A percentile compares a stretch with the other conserved stretches of the same genome.
phyloP scores from a whole-genome alignment of 2,797 vertebrate species.

The Morelia viridis region DNA sequence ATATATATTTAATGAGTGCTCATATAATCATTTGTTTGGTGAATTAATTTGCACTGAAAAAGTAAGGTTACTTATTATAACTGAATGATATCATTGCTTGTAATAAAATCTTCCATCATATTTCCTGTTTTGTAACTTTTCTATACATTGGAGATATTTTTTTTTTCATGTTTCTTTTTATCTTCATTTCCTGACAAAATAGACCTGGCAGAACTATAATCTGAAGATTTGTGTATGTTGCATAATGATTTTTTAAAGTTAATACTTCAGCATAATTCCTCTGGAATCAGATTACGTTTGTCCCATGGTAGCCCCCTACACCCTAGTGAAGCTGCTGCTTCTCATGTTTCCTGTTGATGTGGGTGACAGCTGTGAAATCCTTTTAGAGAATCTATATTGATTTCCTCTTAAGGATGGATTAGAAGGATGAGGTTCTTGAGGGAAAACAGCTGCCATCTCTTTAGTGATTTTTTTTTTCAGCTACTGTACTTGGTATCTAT shows the following conservation, averaged over 20 bases:
- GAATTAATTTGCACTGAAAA: slow-evolving; percentile 15
- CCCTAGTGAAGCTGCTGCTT: slow-evolving; percentile 32
- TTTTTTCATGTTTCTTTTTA: slow-evolving; percentile 27
- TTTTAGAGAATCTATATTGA: slow-evolving; percentile 58
- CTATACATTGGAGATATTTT: not conserved
- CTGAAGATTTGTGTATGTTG: not conserved
- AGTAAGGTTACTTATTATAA: slow-evolving; percentile 22
- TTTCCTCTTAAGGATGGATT: slow-evolving; percentile 57
- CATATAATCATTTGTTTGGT: slow-evolving; percentile 6
- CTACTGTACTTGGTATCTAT: slow-evolving; percentile 10
- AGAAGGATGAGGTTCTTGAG: slow-evolving; percentile 53
- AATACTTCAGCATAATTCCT: slow-evolving; percentile 33
- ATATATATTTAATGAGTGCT: slow-evolving; percentile 9
- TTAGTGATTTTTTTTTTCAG: not conserved
- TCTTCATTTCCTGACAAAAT: slow-evolving; percentile 1
- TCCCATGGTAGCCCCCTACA: not conserved
- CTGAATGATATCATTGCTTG: not conserved
- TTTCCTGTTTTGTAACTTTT: not conserved
- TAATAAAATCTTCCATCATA: slow-evolving; percentile 4
- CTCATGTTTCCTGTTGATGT: slow-evolving; percentile 43
- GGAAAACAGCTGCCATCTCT: slow-evolving; percentile 48
- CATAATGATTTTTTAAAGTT: not conserved
- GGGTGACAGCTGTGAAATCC: slow-evolving; percentile 46
- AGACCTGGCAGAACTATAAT: not conserved
- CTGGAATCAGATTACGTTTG: not conserved